Percentiles rank a stretch among this genome's conserved stretches.
These are phyloP conservation scores for Ptilodon capucinus DNA, from an alignment of 2,888 invertebrate genomes.

Conservation along the genomic window DNA sequence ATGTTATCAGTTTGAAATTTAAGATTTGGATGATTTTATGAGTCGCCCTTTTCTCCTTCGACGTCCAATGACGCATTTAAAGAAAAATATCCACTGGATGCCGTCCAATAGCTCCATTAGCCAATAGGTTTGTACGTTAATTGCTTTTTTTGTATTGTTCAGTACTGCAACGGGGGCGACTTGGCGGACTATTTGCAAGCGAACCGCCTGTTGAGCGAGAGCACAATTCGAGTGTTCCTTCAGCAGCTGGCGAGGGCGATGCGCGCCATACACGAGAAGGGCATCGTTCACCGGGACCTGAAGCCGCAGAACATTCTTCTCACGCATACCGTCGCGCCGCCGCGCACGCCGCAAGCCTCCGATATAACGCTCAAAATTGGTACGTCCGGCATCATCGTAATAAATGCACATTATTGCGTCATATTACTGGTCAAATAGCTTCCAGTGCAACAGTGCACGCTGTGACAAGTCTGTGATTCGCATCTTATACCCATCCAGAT, in stretches of 20 bases:
- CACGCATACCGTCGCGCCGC: conserved; percentile 87
- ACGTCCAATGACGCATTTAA: conserved; percentile 21
- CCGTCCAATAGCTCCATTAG: conserved; percentile 25
- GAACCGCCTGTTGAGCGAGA: conserved; percentile 98
- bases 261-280: conserved; percentile 98
- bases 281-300: conserved; percentile 98
- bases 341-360: conserved; percentile 86
- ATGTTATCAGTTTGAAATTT: too few species aligned
- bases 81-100: conserved; percentile 21
- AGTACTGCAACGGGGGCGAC: conserved; percentile 99
- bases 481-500: neutral
- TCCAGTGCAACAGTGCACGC: neutral
- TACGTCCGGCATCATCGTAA: conserved; percentile 58
- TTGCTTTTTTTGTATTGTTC: conserved; percentile 54
- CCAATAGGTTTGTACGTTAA: conserved; percentile 18
- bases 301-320: conserved; percentile 99
- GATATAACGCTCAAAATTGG: conserved; percentile 98
- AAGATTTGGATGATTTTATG: neutral
- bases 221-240: conserved; percentile 97
- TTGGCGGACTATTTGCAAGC: conserved; percentile 97
- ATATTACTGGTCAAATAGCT: neutral
- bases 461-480: neutral
- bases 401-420: neutral
- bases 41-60: conserved; percentile 6
- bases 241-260: conserved; percentile 98